phyloP scores from a whole-genome alignment of 2,113 vertebrate species.

The Zosterops borbonicus region DNA sequence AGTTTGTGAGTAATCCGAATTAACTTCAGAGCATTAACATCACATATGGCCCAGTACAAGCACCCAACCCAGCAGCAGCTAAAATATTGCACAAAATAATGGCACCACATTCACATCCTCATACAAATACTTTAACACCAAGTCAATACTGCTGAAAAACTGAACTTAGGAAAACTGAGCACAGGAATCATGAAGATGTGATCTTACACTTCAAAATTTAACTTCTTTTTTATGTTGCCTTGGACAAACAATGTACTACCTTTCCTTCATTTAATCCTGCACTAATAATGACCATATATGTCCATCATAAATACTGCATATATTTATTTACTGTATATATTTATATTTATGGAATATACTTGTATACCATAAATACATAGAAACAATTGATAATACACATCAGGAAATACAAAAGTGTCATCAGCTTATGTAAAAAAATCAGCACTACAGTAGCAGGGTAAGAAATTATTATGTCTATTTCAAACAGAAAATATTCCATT shows the following conservation, averaged over 20 bases:
- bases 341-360: background rate
- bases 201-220: background rate
- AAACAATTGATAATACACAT: background rate
- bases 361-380: background rate
- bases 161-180: background rate
- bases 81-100: background rate
- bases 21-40: constrained; percentile 39
- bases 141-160: background rate
- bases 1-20: constrained; percentile 56
- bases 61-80: background rate
- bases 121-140: background rate
- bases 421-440: background rate
- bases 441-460: background rate
- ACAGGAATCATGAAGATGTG: background rate
- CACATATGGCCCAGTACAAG: background rate
- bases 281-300: background rate
- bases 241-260: background rate
- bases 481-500: background rate
- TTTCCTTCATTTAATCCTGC: background rate
- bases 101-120: background rate
- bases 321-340: background rate
- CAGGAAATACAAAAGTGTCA: background rate
- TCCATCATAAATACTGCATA: background rate
- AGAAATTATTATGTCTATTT: background rate
- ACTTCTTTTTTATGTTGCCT: background rate